Conservation (phyloP, 2,113 vertebrate species). For the Willisornis vidua region DNA sequence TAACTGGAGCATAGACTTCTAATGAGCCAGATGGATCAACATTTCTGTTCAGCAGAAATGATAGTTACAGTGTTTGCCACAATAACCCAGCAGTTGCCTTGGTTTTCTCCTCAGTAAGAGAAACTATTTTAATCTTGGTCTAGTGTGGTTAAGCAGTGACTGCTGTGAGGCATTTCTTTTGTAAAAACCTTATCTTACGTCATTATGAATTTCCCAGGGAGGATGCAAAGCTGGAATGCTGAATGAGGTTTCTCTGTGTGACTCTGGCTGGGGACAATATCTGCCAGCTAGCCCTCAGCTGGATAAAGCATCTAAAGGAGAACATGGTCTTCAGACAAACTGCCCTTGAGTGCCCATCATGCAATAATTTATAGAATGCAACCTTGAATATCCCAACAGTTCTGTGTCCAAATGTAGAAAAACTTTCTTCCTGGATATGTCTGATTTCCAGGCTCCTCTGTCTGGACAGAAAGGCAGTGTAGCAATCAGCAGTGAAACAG, state of each 20-base stretch:
- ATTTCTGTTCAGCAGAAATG: neutral
- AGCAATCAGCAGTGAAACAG: neutral
- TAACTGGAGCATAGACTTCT: slow-evolving; percentile 4
- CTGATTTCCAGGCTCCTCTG: neutral
- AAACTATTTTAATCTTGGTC: neutral
- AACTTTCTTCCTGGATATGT: neutral
- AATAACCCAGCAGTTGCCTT: neutral
- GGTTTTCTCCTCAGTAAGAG: neutral
- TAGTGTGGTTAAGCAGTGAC: neutral
- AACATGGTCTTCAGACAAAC: neutral
- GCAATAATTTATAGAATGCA: neutral
- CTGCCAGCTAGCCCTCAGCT: neutral
- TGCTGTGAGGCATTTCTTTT: neutral
- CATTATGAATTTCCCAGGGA: neutral
- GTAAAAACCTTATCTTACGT: neutral
- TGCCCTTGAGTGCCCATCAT: neutral
- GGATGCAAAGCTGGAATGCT: neutral
- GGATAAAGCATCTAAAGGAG: neutral
- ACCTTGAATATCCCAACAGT: neutral
- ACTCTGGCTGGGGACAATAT: neutral
- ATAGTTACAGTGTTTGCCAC: neutral
- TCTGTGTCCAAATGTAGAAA: neutral
- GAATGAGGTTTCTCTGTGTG: neutral
- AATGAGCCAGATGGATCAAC: slow-evolving; percentile 36
- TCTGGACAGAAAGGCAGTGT: neutral